Conservation (phyloP, 2,888 invertebrate genomes). For the Dryocosmus kuriphilus region DNA sequence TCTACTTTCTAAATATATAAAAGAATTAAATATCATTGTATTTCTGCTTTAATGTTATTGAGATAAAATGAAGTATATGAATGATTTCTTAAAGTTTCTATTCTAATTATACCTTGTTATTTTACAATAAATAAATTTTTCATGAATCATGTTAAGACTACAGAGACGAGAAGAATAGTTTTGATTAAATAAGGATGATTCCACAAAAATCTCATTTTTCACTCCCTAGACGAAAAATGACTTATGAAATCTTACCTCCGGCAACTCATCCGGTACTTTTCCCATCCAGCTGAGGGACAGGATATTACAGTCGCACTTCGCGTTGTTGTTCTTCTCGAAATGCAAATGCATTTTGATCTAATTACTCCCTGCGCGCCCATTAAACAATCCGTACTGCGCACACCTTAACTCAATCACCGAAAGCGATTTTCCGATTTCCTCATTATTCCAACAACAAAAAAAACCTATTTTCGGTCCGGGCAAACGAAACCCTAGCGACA, state of each 20-base stretch:
- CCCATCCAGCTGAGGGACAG: slow-evolving; percentile 99
- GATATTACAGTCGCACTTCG: slow-evolving; percentile 96
- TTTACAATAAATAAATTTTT: no score
- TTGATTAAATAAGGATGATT: neutral
- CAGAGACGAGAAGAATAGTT: no score
- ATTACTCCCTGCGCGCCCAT: slow-evolving; percentile 50
- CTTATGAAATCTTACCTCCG: slow-evolving; percentile 84
- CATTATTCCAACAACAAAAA: slow-evolving; percentile 4
- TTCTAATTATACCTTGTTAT: no score
- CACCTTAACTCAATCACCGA: slow-evolving; percentile 9
- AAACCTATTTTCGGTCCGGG: neutral
- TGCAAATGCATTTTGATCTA: slow-evolving; percentile 90
- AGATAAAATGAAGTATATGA: no score
- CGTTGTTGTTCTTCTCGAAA: slow-evolving; percentile 95
- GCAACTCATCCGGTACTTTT: slow-evolving; percentile 96
- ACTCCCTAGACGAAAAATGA: neutral
- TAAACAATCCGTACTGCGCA: slow-evolving; percentile 43
- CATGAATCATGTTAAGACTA: no score
- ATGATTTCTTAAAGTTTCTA: no score
- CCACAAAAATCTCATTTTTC: neutral
- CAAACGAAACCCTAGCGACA: slow-evolving; percentile 19
- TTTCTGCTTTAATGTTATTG: no score
- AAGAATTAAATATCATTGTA: no score
- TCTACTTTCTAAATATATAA: no score
- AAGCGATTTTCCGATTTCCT: slow-evolving; percentile 5